Percentiles rank a stretch among this genome's conserved stretches.
These are phyloP conservation scores for Amphipoea oculea DNA, from an alignment of 2,888 invertebrate species.

Conservation along the genomic window DNA sequence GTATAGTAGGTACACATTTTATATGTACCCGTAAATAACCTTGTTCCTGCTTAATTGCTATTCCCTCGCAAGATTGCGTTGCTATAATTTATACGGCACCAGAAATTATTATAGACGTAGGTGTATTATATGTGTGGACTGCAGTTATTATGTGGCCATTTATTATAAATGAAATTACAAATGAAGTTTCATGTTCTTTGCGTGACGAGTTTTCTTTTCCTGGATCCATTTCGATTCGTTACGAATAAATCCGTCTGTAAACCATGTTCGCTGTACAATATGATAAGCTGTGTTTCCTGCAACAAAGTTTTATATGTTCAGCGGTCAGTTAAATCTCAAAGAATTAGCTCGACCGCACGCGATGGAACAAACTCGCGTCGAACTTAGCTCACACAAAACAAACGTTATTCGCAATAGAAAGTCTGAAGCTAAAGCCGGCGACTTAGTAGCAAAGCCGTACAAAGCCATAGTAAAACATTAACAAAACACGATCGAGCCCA, in stretches of 20 bases:
- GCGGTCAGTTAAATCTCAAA: conserved; percentile 39
- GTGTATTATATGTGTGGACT: conserved; percentile 72
- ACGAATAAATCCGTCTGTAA: conserved; percentile 6
- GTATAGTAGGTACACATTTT: conserved; percentile 65
- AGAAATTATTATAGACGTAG: conserved; percentile 79
- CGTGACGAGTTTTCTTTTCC: background rate
- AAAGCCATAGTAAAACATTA: conserved; percentile 81
- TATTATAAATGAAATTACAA: conserved; percentile 49
- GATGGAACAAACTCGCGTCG: conserved; percentile 33
- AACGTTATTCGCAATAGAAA: conserved; percentile 66
- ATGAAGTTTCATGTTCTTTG: conserved; percentile 35
- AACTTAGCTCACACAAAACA: conserved; percentile 63
- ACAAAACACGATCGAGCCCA: conserved; percentile 80
- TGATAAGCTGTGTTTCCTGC: conserved; percentile 24
- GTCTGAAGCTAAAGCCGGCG: conserved; percentile 61
- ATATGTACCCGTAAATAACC: conserved; percentile 79
- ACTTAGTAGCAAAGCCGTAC: conserved; percentile 72
- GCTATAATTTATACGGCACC: conserved; percentile 80
- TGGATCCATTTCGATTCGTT: background rate
- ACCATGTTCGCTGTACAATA: conserved; percentile 14
- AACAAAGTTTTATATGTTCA: conserved; percentile 32
- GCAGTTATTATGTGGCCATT: conserved; percentile 68
- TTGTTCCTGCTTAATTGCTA: conserved; percentile 80
- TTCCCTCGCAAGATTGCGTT: conserved; percentile 78
- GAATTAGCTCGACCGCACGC: conserved; percentile 49